phyloP scores from a whole-genome alignment of 2,797 vertebrate genomes.

The Petrocephalus schoutedeni region DNA sequence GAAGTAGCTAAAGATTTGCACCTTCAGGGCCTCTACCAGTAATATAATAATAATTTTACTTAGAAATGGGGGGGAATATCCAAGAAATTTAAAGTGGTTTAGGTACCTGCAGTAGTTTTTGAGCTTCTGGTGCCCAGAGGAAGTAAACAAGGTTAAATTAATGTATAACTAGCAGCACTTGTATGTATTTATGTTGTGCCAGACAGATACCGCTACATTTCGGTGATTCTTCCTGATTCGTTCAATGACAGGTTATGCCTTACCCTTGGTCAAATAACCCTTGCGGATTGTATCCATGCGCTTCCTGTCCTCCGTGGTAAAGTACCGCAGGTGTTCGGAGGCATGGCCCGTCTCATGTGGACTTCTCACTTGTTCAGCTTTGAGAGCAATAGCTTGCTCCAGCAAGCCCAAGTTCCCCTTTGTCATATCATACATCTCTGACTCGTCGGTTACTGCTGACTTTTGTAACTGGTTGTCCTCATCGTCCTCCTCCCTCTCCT shows the following conservation, averaged over 20 bases:
- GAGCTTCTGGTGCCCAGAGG: background rate
- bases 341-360: slow-evolving; percentile 63
- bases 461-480: slow-evolving; percentile 79
- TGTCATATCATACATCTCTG: slow-evolving; percentile 92
- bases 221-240: background rate
- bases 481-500: slow-evolving; percentile 71
- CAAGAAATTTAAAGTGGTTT: too few relatives aligned
- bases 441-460: slow-evolving; percentile 77
- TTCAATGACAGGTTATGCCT: background rate
- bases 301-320: slow-evolving; percentile 73
- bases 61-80: background rate
- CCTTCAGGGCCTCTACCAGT: background rate
- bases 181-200: background rate
- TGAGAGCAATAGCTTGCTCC: slow-evolving; percentile 94
- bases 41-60: background rate
- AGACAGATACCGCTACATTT: background rate
- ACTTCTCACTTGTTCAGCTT: slow-evolving; percentile 86
- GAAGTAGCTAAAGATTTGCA: background rate
- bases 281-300: slow-evolving; percentile 80
- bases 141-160: background rate
- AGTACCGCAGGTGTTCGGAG: slow-evolving; percentile 68
- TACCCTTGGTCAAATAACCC: slow-evolving; percentile 86
- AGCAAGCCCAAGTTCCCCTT: slow-evolving; percentile 91
- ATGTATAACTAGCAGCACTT: background rate
- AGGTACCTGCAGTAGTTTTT: too few relatives aligned